Conservation (phyloP, 2,113 vertebrate genomes). For the Corydoras maculifer region DNA sequence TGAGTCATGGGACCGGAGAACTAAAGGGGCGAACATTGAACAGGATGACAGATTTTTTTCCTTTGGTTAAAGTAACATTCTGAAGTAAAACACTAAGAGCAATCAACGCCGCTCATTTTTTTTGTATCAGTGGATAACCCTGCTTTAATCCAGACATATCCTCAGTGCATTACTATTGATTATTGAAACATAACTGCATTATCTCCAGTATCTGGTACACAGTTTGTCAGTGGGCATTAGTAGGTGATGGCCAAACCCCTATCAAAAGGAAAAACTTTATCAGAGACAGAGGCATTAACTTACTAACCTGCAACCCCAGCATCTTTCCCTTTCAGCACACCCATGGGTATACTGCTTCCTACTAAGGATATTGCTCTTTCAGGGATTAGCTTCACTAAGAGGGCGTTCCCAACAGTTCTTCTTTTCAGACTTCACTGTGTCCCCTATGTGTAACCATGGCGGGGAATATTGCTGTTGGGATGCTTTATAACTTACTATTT, state of each 20-base stretch:
- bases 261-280: constrained; percentile 39
- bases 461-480: constrained; percentile 48
- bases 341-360: background rate
- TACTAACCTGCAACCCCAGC: background rate
- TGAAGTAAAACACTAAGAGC: no score
- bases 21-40: no score
- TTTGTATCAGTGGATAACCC: no score
- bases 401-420: constrained; percentile 38
- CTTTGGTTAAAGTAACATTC: no score
- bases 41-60: no score
- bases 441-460: constrained; percentile 43
- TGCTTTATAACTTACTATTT: constrained; percentile 61
- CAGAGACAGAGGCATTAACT: constrained; percentile 5
- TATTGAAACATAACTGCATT: constrained; percentile 1
- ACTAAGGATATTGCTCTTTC: background rate
- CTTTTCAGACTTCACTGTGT: constrained; percentile 22
- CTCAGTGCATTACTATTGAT: constrained; percentile 7
- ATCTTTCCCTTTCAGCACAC: background rate
- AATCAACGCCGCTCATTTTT: no score
- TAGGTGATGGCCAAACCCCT: constrained; percentile 63
- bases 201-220: constrained; percentile 11
- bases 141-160: constrained; percentile 8
- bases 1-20: no score
- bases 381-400: constrained; percentile 42
- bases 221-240: constrained; percentile 46